Percentiles rank a stretch among this genome's conserved stretches.
Evolutionary conservation across 1,140 invertebrate genomes (phyloP).

Genomic region (Physella acuta): DNA sequence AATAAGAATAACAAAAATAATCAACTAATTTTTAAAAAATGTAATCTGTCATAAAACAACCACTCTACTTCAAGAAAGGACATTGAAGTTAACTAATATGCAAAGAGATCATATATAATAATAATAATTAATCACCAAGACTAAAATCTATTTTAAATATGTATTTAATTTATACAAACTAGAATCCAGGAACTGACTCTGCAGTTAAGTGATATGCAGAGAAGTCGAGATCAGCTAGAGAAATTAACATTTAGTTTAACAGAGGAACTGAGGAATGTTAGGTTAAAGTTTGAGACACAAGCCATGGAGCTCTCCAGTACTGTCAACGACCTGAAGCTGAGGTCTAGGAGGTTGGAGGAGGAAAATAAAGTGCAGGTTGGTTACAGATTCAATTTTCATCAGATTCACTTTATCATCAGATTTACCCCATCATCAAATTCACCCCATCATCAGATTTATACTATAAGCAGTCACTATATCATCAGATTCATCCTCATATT

Average conservation of each 20-base stretch:
- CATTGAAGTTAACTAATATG: too few relatives aligned
- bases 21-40: too few relatives aligned
- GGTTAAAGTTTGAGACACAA: constrained; percentile 48
- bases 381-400: neutral
- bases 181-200: constrained; percentile 19
- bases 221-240: constrained; percentile 49
- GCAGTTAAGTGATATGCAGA: constrained; percentile 44
- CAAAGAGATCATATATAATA: too few relatives aligned
- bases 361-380: constrained; percentile 51
- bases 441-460: neutral
- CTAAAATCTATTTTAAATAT: too few relatives aligned
- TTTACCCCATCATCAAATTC: too few relatives aligned
- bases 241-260: constrained; percentile 43
- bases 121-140: too few relatives aligned
- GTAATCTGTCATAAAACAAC: too few relatives aligned
- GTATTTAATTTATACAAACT: too few relatives aligned
- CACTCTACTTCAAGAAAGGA: too few relatives aligned
- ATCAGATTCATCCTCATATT: too few relatives aligned
- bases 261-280: constrained; percentile 50
- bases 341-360: constrained; percentile 52
- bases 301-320: constrained; percentile 39
- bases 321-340: constrained; percentile 47
- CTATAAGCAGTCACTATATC: too few relatives aligned
- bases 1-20: too few relatives aligned
- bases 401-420: neutral